Base-by-base conservation (phyloP, 1,140 invertebrate genomes). In the Piezodorus guildinii region DNA sequence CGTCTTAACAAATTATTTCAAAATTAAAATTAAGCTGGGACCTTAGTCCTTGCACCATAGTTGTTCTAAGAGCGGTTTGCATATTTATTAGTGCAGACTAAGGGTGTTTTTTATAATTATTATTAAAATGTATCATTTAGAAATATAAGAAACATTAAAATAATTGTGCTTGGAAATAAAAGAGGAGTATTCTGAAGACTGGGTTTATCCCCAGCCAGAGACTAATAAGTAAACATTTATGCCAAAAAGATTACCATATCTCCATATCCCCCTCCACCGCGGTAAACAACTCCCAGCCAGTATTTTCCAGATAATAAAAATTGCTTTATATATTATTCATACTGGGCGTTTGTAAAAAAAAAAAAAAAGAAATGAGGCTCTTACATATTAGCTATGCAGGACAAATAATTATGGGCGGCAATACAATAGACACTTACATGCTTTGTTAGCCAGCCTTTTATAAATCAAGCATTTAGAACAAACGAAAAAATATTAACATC, bases 261-360 rank as follows among this genome's bases (percentile, higher is more conserved):
- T 46, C 43, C 17, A 44, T 25, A 46, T 17, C 12, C 21, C 25
- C 30, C 30, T 17, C 34, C n/a, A 5, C 10, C 43, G 58, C 30
- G 58, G 25, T 17, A 39, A 17, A 17, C 21, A 49, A 49, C 46
- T 21, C 46, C 6, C 4, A 17, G 21, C n/a, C 46, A 21, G 46
- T 19, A 39, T 61, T 61, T 61, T 61, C 34, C 59, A 39, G 59
- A 61, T 61, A 61, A 61, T 61, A 61, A 61, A 61, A 61, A 61
- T 61, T 61, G 59, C 59, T 61, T 61, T 61, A 61, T 61, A 61
- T 61, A 34, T 61, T 61, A 61, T 61, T 61, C 59, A 61, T 61
- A 61, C 59, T 19, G 16, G 17, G 30, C 59, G n/a, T 61, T 43
- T 34, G 27, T 19, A 49, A 21, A 21, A n/a, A n/a, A n/a, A n/a